Evolutionary conservation across 2,888 invertebrate species (phyloP), one percentile per base, ranked within the genome.

Genomic region (Alviniconcha strummeri): DNA sequence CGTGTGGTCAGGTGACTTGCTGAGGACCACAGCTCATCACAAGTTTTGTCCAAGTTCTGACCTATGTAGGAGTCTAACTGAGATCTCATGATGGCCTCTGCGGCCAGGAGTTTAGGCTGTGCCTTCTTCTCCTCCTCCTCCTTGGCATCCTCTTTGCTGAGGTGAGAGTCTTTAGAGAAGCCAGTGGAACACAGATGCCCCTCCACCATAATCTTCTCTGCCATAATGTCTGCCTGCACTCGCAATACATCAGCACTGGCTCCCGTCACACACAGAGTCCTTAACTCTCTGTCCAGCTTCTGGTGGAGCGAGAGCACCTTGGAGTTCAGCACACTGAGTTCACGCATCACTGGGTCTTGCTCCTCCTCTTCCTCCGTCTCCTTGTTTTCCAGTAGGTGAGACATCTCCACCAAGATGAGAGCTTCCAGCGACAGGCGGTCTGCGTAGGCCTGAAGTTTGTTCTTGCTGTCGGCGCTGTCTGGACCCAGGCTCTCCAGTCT

Each of bases 211-310:
- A 94, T 90, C 85, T 93, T 96, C 91, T 96, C 96, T 55, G 97
- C 96, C 90, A 97, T 94, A 86, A 97, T 95, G 92, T 96, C 96
- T 75, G 97, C 96, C 90, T 97, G 95, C 92, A 96, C 96, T 91
- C 96, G 96, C 83, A 97, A 86, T 11, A 90, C 72, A 85, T 91
- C 90, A 13, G 80, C 80, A 57, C 78, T 79, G 5, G 82, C 72
- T 15, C 87, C 86, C 79, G 90, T 90, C 80, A 88, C 86, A 69
- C 88, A 87, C 85, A 90, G 85, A 72, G 89, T 89, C 85, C 88
- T 87, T n/a, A 88, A 87, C 57, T 89, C 88, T 84, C 81, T 86
- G 82, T 91, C 90, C n/a, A 90, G 83, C 55, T 83, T 84, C 17
- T 86, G 85, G 69, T 88, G 87, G 81, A 88, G 83, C 17, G 84